Evolutionary conservation across 2,888 invertebrate genomes (phyloP).

Genomic region (Panopea generosa): DNA sequence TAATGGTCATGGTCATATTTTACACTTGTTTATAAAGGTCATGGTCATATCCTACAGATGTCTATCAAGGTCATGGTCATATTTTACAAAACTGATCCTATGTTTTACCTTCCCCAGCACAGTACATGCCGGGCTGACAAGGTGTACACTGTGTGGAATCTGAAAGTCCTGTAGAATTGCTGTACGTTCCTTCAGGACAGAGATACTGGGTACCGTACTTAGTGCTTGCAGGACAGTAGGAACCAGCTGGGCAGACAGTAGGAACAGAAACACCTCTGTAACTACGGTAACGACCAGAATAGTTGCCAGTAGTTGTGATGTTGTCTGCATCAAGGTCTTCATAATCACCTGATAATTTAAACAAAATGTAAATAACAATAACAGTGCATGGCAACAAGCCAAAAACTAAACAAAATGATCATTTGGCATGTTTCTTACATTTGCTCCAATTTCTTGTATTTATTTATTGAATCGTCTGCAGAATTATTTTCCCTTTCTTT

Average conservation of each 20-base stretch:
- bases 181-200: conserved; percentile 81
- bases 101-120: conserved; percentile 80
- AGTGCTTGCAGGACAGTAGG: conserved; percentile 80
- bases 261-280: conserved; percentile 82
- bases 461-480: no score
- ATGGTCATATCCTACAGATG: no score
- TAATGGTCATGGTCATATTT: no score
- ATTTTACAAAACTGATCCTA: no score
- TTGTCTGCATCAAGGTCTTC: conserved; percentile 77
- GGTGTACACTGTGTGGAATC: conserved; percentile 78
- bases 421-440: no score
- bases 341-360: conserved; percentile 80
- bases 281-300: conserved; percentile 77
- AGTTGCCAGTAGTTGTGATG: conserved; percentile 76
- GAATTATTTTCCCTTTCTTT: no score
- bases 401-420: no score
- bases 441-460: no score
- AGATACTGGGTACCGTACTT: conserved; percentile 76
- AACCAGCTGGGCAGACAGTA: conserved; percentile 79
- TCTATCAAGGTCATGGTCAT: not conserved
- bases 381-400: no score
- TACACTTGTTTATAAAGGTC: no score
- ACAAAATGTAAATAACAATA: not conserved
- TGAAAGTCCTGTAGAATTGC: conserved; percentile 79
- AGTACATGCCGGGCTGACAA: conserved; percentile 81